Percentiles rank a stretch among this genome's conserved stretches.
These are phyloP conservation scores for Palloptera scutellata DNA, from an alignment of 2,888 invertebrate species.

Conservation along the genomic window DNA sequence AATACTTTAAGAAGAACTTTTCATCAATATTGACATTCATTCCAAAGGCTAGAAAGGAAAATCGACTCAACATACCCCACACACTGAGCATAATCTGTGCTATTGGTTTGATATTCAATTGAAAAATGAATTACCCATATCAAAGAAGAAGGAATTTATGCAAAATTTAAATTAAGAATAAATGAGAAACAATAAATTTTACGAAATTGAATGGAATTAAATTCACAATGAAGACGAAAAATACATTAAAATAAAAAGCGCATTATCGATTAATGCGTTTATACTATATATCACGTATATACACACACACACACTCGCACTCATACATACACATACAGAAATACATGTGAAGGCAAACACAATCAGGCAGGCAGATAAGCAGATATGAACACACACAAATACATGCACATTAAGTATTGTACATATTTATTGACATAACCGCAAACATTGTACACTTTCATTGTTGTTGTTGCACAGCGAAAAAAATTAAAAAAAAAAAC, in stretches of 20 bases:
- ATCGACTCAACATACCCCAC: no score
- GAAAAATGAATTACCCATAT: no score
- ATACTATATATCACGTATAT: background rate
- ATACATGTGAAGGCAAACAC: background rate
- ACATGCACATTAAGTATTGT: slow-evolving; percentile 11
- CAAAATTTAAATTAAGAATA: background rate
- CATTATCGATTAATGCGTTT: slow-evolving; percentile 22
- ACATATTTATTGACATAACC: slow-evolving; percentile 12
- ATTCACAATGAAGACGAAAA: slow-evolving; percentile 10
- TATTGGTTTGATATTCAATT: no score
- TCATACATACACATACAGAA: slow-evolving; percentile 6
- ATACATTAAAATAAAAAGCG: slow-evolving; percentile 14
- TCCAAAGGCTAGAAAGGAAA: no score
- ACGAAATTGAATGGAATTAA: slow-evolving; percentile 6
- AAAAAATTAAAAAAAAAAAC: background rate
- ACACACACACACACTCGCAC: slow-evolving; percentile 6
- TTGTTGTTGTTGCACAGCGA: slow-evolving; percentile 7
- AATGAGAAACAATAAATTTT: background rate
- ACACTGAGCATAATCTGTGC: no score
- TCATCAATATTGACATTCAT: no score
- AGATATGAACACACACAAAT: slow-evolving; percentile 18
- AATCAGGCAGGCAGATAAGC: background rate
- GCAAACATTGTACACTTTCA: background rate
- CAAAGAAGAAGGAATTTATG: background rate
- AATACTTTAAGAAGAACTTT: no score